Conservation (phyloP, 2,113 vertebrate species). For the Diglossa brunneiventris region DNA sequence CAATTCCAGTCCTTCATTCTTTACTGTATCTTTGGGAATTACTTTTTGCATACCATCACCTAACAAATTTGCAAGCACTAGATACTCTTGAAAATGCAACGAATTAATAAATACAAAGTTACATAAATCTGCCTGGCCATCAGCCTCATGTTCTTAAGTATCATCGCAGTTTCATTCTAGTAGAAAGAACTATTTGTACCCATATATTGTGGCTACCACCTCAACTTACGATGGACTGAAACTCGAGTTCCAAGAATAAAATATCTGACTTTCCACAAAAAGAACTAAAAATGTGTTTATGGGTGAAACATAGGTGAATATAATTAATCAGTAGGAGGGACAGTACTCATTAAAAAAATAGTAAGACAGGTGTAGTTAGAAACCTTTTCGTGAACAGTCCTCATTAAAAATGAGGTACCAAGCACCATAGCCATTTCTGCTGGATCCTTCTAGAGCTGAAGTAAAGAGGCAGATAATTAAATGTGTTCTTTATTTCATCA, state of each 20-base stretch:
- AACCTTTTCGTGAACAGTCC: background rate
- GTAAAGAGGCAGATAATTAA: background rate
- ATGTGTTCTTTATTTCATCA: background rate
- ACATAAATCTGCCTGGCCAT: background rate
- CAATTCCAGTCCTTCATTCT: accelerated
- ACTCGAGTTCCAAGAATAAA: background rate
- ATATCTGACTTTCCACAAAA: background rate
- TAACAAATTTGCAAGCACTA: background rate
- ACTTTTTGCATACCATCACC: background rate
- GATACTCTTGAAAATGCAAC: background rate
- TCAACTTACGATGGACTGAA: background rate
- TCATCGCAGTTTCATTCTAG: background rate
- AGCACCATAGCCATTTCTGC: background rate
- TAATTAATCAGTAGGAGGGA: background rate
- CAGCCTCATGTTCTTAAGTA: background rate
- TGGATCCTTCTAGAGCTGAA: background rate
- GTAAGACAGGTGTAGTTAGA: background rate
- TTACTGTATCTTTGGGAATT: background rate
- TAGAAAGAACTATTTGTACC: background rate
- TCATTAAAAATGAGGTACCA: background rate
- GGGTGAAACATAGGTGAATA: background rate
- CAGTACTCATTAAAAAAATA: background rate
- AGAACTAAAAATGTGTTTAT: background rate
- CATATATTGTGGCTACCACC: background rate
- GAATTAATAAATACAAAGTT: background rate